Conservation (phyloP, 35 echinoderm and acorn worm genomes). For the Patiria miniata region DNA sequence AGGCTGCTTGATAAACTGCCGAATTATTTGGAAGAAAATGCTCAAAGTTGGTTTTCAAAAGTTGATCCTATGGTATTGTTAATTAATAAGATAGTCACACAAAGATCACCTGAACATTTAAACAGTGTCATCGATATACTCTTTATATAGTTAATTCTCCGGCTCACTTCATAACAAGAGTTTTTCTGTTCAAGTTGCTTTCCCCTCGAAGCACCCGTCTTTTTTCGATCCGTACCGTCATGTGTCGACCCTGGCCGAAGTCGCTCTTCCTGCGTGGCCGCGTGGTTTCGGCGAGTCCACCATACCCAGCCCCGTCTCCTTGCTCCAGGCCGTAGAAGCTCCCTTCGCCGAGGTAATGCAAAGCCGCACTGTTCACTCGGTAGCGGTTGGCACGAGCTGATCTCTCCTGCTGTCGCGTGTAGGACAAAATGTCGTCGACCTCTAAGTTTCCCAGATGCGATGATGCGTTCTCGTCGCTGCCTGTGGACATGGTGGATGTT, state of each 20-base stretch:
- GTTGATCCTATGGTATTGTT: too few species aligned
- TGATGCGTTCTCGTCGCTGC: neutral
- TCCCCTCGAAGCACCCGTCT: neutral
- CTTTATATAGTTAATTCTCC: too few species aligned
- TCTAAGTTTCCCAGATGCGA: neutral
- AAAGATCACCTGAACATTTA: too few species aligned
- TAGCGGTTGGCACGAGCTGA: neutral
- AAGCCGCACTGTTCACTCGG: neutral
- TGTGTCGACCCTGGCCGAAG: neutral
- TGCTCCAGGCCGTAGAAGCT: neutral
- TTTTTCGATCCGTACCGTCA: neutral
- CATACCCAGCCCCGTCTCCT: neutral
- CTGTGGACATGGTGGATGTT: too few species aligned
- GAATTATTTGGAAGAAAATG: too few species aligned
- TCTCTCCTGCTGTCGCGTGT: neutral
- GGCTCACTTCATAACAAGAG: neutral
- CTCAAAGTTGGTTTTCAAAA: too few species aligned
- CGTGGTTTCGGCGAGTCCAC: neutral
- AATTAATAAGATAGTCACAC: too few species aligned
- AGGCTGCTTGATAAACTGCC: too few species aligned
- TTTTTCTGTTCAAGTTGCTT: slow-evolving; percentile 10
- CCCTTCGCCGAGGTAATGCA: neutral
- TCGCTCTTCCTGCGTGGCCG: neutral
- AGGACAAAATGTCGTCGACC: neutral
- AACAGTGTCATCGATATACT: too few species aligned